These are phyloP conservation scores for Harpalus rubripes DNA, from an alignment of 2,888 invertebrate genomes.

Conservation along the genomic window DNA sequence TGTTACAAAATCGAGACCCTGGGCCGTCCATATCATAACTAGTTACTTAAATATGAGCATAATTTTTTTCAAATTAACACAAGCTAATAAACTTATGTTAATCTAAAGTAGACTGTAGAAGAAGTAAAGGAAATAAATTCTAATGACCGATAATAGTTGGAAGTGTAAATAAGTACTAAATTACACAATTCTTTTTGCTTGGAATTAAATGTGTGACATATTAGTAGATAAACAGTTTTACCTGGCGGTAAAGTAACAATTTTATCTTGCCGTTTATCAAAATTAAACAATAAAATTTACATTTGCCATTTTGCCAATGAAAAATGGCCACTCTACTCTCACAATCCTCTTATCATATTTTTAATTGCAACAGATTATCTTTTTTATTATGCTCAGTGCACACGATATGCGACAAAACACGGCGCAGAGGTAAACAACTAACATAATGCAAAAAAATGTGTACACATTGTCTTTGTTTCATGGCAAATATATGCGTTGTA, in stretches of 20 bases:
- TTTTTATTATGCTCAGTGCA: slow-evolving; percentile 58
- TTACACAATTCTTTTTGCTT: slow-evolving; percentile 12
- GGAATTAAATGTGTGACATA: slow-evolving; percentile 18
- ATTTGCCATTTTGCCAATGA: slow-evolving; percentile 50
- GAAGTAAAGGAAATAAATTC: neutral
- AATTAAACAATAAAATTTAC: slow-evolving; percentile 63
- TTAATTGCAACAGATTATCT: slow-evolving; percentile 65
- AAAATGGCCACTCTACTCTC: slow-evolving; percentile 49
- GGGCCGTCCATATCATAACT: too few species aligned
- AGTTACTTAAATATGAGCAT: too few species aligned
- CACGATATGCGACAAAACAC: slow-evolving; percentile 18
- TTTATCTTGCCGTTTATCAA: slow-evolving; percentile 51
- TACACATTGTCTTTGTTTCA: slow-evolving; percentile 63
- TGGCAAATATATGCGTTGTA: slow-evolving; percentile 53
- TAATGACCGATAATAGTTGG: neutral
- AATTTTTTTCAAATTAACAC: too few species aligned
- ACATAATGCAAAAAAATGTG: slow-evolving; percentile 60
- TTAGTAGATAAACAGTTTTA: slow-evolving; percentile 19
- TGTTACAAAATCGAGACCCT: too few species aligned
- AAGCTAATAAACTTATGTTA: neutral
- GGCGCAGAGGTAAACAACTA: slow-evolving; percentile 43
- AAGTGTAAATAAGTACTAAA: slow-evolving; percentile 40
- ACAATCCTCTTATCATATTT: slow-evolving; percentile 61
- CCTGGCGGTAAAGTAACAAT: slow-evolving; percentile 29
- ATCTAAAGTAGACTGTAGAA: too few species aligned